Base-by-base conservation (phyloP, 2,113 vertebrate species). In the Nansenia antarctica region DNA sequence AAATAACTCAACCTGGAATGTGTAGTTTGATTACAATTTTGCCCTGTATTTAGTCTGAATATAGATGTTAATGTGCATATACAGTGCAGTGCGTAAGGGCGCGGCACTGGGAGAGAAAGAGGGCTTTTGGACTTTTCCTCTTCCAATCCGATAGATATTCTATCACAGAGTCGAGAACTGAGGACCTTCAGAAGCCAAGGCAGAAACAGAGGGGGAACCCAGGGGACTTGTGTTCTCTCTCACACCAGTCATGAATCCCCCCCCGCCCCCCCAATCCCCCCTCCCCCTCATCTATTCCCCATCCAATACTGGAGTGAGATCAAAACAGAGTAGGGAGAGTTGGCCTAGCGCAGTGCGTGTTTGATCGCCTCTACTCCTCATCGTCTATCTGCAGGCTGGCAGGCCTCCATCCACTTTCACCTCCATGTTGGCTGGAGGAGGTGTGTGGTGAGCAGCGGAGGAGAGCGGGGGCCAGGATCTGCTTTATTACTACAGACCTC, bases 331-430 rank as follows among this genome's bases (percentile, higher is more conserved):
- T 42, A 42, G 37, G 0, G 37, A 42, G 37, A 15, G 11, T 14
- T 9, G 5, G 11, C 37, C 11, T 9, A 42, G 37, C 11, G 37
- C 2, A 2, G 37, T 42, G 18, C 24, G 49, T 34, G 47, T 74
- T 54, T 65, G 37, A 72, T 61, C 59, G 57, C 29, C 37, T 39
- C 18, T 47, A 47, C n/a, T 47, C 15, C 42, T 45, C 49, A 31
- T n/a, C 34, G 34, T 42, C 35, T 20, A 15, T 63, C n/a, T 35
- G 31, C 69, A 14, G 55, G 32, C 65, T 65, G 70, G 70, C 71
- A 35, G 47, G 54, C 54, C 34, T 77, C 74, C 54, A 61, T 42
- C 65, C 62, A 47, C 60, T 54, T 62, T 75, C 62, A 73, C 69
- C 58, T 78, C 66, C 1, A 53, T 53, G n/a, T 31, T 30, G 58